These are phyloP conservation scores for Discoglossus pictus DNA, from an alignment of 2,797 vertebrate genomes.

Conservation along the genomic window DNA sequence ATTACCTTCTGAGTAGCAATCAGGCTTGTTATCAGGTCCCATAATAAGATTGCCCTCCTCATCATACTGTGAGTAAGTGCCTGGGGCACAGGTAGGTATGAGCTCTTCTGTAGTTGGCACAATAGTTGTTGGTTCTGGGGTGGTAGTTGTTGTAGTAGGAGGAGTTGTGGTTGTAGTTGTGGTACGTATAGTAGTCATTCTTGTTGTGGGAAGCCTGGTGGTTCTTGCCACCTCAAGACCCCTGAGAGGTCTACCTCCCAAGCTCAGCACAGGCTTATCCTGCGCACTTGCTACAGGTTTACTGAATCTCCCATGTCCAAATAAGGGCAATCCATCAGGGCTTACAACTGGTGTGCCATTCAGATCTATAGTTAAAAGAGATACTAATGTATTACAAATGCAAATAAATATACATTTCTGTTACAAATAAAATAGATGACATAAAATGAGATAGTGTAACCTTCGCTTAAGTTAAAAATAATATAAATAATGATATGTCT, in stretches of 20 bases:
- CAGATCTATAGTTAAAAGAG: constrained; percentile 73
- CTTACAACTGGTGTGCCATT: constrained; percentile 89
- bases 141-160: constrained; percentile 55
- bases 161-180: constrained; percentile 58
- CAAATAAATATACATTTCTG: too few species aligned
- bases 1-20: constrained; percentile 91
- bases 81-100: constrained; percentile 86
- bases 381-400: neutral
- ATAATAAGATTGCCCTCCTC: constrained; percentile 77
- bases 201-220: constrained; percentile 68
- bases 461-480: too few species aligned
- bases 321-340: constrained; percentile 89
- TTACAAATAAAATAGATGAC: too few species aligned
- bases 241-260: constrained; percentile 90
- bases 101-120: constrained; percentile 71
- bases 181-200: constrained; percentile 60
- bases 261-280: constrained; percentile 85
- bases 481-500: too few species aligned
- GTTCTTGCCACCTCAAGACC: constrained; percentile 82
- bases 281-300: constrained; percentile 89
- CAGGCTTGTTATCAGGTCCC: constrained; percentile 76
- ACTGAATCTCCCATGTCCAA: constrained; percentile 88
- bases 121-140: constrained; percentile 74
- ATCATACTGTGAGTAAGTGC: constrained; percentile 79
- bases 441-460: too few species aligned